Conservation (phyloP, 2,888 invertebrate genomes). For the Folsomia manolachei region DNA sequence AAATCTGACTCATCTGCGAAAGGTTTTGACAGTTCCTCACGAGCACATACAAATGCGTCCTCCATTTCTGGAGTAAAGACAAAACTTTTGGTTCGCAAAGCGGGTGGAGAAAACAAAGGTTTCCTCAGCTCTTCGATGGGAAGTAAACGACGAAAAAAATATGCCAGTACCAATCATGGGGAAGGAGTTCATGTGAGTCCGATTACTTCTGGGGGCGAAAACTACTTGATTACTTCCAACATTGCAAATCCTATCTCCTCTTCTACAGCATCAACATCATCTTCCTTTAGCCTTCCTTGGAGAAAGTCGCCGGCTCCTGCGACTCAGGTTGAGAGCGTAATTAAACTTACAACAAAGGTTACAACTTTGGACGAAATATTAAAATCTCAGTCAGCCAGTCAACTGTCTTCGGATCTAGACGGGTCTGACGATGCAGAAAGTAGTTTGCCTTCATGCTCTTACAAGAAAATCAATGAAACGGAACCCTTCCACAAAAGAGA, state of each 20-base stretch:
- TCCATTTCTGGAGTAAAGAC: conserved; percentile 42
- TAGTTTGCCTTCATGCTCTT: background rate
- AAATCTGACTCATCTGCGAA: conserved; percentile 28
- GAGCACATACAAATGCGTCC: conserved; percentile 13
- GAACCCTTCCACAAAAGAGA: too few relatives aligned
- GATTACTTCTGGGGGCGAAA: conserved; percentile 14
- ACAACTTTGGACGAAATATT: conserved; percentile 49
- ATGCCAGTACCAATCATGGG: conserved; percentile 31
- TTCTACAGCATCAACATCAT: background rate
- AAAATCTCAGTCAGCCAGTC: conserved; percentile 25
- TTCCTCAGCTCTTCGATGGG: conserved; percentile 18
- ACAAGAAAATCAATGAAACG: background rate
- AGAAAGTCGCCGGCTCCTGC: conserved; percentile 29
- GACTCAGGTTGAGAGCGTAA: conserved; percentile 26
- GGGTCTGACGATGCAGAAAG: background rate
- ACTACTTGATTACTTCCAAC: conserved; percentile 21
- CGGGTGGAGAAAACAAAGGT: conserved; percentile 12
- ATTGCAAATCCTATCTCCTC: background rate
- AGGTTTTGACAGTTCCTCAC: too few relatives aligned
- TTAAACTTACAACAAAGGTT: conserved; percentile 48
- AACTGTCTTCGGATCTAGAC: background rate
- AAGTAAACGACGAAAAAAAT: conserved; percentile 25
- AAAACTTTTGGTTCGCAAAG: conserved; percentile 42
- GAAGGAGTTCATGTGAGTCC: conserved; percentile 27
- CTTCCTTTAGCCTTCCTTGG: background rate